Base-by-base conservation (phyloP, 2,113 vertebrate species). In the Rhegmatorhina hoffmannsi region DNA sequence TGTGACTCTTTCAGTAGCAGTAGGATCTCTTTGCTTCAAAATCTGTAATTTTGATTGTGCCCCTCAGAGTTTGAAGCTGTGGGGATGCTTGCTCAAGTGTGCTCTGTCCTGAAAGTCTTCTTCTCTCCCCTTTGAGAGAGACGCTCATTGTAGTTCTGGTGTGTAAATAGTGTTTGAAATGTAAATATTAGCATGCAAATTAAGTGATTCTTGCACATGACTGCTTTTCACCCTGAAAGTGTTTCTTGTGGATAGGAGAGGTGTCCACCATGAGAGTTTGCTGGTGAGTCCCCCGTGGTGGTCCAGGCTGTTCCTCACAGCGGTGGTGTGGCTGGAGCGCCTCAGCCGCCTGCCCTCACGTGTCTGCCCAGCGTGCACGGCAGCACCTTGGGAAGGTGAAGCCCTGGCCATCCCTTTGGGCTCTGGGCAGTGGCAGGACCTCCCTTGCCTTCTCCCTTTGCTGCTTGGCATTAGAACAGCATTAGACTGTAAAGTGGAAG, bases 111-210 rank as follows among this genome's bases (percentile, higher is more conserved):
- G 5, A 38, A 68, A 90, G 59, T 83, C 10, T 1, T 20, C 78
- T n/a, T 28, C 60, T 80, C 53, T 92, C 60, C 77, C 58, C 62
- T 59, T 49, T 21, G 58, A 67, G 83, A 87, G 74, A 76, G 86
- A 74, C 59, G 83, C 76, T 68, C 7, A 12, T 33, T 23, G 34
- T 89, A 49, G 62, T 83, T 87, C 73, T 46, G 18, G 28, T 13
- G 55, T 89, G 73, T 95, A 90, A 94, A 94, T 78, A 79, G 18
- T 64, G 52, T 90, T 87, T 11, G 46, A 69, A 79, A 63, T 95
- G 95, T 96, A 97, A 90, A 86, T 87, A 89, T 46, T 88, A 92
- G 95, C 96, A 95, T 90, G 91, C 84, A 23, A 78, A 79, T 77
- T 31, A 90, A 84, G 36, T 21, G 66, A 47, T 74, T 85, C 93